Percentiles rank a stretch among this genome's conserved stretches.
phyloP scores from a whole-genome alignment of 2,113 vertebrate genomes.

The Carassius gibelio region DNA sequence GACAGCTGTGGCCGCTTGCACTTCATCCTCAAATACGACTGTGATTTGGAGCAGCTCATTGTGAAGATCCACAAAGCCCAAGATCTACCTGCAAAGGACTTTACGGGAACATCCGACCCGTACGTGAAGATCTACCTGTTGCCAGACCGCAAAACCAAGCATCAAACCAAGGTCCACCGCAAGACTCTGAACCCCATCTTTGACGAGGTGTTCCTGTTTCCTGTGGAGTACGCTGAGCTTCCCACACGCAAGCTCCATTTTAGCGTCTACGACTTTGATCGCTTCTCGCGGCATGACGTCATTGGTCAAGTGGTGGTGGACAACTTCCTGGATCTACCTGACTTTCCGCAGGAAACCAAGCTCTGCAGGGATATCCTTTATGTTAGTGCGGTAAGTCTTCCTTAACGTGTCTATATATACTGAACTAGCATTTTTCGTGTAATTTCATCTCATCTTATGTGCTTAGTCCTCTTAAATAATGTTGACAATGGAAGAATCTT shows the following conservation, averaged over 20 bases:
- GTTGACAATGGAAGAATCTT: not conserved
- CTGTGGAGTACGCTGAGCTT: conserved; percentile 89
- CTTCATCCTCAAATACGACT: conserved; percentile 95
- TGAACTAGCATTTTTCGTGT: not conserved
- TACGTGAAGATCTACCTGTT: conserved; percentile 99
- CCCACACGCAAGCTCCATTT: conserved; percentile 92
- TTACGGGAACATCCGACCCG: conserved; percentile 96
- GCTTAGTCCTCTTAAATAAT: not conserved
- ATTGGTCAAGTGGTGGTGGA: conserved; percentile 98
- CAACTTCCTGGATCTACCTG: conserved; percentile 95
- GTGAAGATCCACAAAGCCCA: conserved; percentile 97
- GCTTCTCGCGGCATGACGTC: conserved; percentile 95
- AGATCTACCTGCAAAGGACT: conserved; percentile 96
- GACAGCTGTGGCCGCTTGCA: conserved; percentile 89
- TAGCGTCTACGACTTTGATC: conserved; percentile 98
- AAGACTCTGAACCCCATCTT: conserved; percentile 98
- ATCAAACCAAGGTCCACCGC: conserved; percentile 99
- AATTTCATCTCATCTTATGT: not conserved
- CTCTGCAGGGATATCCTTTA: conserved; percentile 96
- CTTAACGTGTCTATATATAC: not conserved
- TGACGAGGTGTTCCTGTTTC: conserved; percentile 97
- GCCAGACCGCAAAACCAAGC: conserved; percentile 96
- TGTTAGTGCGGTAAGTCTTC: conserved; percentile 87
- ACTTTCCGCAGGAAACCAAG: conserved; percentile 94
- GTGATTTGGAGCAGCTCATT: conserved; percentile 95